Evolutionary conservation across 2,888 invertebrate species (phyloP), one percentile per base, ranked within the genome.

Genomic region (Zygothrica quintamaculata): DNA sequence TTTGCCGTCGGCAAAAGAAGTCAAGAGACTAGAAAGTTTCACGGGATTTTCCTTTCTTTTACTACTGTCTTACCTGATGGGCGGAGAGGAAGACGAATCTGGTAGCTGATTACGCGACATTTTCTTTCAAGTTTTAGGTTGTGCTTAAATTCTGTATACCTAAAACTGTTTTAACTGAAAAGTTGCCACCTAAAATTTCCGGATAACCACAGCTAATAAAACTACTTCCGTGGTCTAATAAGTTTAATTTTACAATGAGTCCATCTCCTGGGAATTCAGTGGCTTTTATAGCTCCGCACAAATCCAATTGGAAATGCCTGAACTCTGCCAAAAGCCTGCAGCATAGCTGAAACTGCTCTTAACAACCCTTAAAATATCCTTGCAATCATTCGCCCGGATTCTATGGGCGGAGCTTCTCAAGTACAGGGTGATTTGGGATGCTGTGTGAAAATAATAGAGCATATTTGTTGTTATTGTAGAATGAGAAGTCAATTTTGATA

Each of bases 1-100:
- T 29, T 43, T 51, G 15, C 69, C 73, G 69, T n/a, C 74, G 69
- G 56, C 11, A 47, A 12, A 1, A 16, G 5, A 1, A 37, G 9
- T 12, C 44, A 61, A 12, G 7, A 3, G 0, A 1, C 4, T 22
- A 11, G 13, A 18, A n/a, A 34, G 34, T 25, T 29, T 29, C n/a
- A 8, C 7, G 1, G 29, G 1, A 5, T 16, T 11, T 37, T 29
- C 9, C 13, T 16, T 11, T 22, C 9, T 22, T n/a, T 22, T 2
- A 7, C 15, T 11, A n/a, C 15, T 18, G 3, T 13, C 62, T 66
- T 68, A 87, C 94, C 93, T 94, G 55, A 94, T 91, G 13, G 94
- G 93, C 2, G 95, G 94, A 3, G 95, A 95, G 0, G 94, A 94
- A 0, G 95, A 95, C 11, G 93, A 93, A 88, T 95, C 95, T 0